Base-by-base conservation (phyloP, 1,140 invertebrate genomes). In the Cryptotermes secundus region DNA sequence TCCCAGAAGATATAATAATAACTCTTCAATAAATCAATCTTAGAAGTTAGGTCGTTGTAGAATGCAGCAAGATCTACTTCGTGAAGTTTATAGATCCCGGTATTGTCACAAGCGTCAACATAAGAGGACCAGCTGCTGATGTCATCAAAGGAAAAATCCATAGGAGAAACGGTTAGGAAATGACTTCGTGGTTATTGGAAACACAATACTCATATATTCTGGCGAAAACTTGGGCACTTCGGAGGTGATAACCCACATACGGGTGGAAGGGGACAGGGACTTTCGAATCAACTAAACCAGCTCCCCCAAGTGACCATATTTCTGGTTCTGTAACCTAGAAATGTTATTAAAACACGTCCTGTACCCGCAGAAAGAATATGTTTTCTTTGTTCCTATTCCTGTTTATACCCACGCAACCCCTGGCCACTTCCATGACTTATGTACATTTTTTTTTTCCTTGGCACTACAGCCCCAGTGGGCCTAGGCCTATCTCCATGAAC, bases 141-240 rank as follows among this genome's bases (percentile, higher is more conserved):
- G n/a, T 14, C 59, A 72, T 72, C n/a, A 72, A 72, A 38, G 31
- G 59, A 16, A 72, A 72, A n/a, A n/a, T 72, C 59, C 59, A 31
- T 31, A 72, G 59, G n/a, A 16, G n/a, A 59, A 72, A 26, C 9
- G 59, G 26, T 31, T 72, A 31, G 59, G n/a, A 72, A 72, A 72
- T 72, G 26, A 72, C 59, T 72, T 72, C 26, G 59, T 72, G 59
- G 59, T 72, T 72, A 72, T 72, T 72, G 59, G 59, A 72, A 72
- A 72, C 59, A 72, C n/a, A n/a, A 31, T n/a, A 7, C 2, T 12
- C 26, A 72, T 26, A 31, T 31, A 72, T 72, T 72, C n/a, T 2
- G 9, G 1, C 59, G 9, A 16, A 72, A 31, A 31, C 7, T 72
- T 72, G 59, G 59, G 59, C 31, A 1, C 59, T 72, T 72, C n/a